phyloP scores from a whole-genome alignment of 2,797 vertebrate genomes.

The Cryptoprocta ferox region DNA sequence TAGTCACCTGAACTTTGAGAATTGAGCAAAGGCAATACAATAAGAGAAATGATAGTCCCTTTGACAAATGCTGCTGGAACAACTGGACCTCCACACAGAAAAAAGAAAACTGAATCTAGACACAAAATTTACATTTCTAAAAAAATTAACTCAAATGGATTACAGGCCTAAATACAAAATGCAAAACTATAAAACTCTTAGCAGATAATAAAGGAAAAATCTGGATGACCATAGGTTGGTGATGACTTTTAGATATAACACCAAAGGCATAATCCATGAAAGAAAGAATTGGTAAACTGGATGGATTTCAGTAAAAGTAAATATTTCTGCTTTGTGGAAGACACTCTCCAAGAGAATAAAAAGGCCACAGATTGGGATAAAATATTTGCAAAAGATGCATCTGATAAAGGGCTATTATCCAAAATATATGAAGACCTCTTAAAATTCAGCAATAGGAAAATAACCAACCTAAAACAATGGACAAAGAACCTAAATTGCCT shows the following conservation, averaged over 20 bases:
- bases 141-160: background rate
- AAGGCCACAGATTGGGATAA: background rate
- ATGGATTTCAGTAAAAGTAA: background rate
- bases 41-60: background rate
- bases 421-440: background rate
- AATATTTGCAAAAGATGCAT: background rate
- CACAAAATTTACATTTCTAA: background rate
- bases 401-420: background rate
- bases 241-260: background rate
- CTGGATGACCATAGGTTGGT: background rate
- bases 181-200: background rate
- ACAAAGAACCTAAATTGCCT: background rate
- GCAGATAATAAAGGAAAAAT: background rate
- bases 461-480: background rate
- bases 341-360: background rate
- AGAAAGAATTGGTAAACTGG: background rate
- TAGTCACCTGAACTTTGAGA: background rate
- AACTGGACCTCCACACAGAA: background rate
- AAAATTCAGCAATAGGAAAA: background rate
- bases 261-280: background rate
- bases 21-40: background rate
- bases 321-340: background rate
- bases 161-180: background rate
- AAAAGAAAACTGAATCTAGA: background rate
- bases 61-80: background rate